Evolutionary conservation across 1,140 invertebrate genomes (phyloP).

Genomic region (Neotoxoptera formosana): DNA sequence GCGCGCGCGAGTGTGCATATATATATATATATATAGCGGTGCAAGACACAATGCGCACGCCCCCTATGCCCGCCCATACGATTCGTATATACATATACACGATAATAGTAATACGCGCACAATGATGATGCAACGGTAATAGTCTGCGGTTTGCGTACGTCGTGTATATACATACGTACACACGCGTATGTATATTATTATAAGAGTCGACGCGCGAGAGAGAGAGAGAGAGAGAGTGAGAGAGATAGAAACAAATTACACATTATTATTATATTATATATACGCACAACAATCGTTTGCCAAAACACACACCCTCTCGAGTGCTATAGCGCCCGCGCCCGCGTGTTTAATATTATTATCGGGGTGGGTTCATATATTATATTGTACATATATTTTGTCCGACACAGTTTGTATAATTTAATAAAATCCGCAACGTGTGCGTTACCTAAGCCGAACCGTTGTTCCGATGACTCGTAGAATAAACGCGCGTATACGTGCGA

Average conservation of each 20-base stretch:
- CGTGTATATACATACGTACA: background rate
- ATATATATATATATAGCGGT: slow-evolving; percentile 19
- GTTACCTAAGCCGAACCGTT: background rate
- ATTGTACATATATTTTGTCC: background rate
- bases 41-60: background rate
- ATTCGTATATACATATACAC: background rate
- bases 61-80: slow-evolving; percentile 5
- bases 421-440: background rate
- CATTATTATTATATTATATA: slow-evolving; percentile 41
- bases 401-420: background rate
- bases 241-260: slow-evolving; percentile 17
- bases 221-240: background rate
- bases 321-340: background rate
- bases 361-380: background rate
- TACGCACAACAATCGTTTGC: slow-evolving; percentile 36
- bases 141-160: background rate
- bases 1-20: background rate
- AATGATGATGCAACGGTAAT: slow-evolving; percentile 42
- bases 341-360: slow-evolving; percentile 8
- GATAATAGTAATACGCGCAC: slow-evolving; percentile 1
- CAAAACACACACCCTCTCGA: slow-evolving; percentile 44
- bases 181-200: background rate
- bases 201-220: background rate
- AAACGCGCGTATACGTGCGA: background rate
- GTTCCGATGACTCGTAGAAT: background rate